phyloP scores from a whole-genome alignment of 2,888 invertebrate genomes.

The Monoplex corrugatus region DNA sequence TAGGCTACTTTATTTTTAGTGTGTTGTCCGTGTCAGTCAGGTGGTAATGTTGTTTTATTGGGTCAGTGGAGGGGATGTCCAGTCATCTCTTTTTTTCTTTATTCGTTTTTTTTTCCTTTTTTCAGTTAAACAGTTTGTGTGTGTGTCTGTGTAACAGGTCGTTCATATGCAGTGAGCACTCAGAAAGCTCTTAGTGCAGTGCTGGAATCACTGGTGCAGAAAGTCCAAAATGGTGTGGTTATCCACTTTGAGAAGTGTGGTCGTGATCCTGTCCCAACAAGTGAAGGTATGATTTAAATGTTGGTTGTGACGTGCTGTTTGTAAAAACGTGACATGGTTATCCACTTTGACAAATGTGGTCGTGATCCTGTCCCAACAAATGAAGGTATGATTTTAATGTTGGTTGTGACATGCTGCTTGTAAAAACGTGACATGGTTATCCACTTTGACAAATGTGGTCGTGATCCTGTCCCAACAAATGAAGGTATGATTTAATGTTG shows the following conservation, averaged over 20 bases:
- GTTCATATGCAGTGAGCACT: conserved; percentile 96
- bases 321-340: conserved; percentile 98
- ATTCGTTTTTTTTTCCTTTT: too few relatives aligned
- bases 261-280: conserved; percentile 85
- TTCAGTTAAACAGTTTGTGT: not conserved
- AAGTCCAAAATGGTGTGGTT: conserved; percentile 98
- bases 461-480: conserved; percentile 84
- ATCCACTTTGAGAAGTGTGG: conserved; percentile 98
- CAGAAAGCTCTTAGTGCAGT: conserved; percentile 97
- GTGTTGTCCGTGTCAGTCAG: too few relatives aligned
- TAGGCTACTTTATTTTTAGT: too few relatives aligned
- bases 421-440: conserved; percentile 98
- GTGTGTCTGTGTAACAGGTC: conserved; percentile 84
- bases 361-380: conserved; percentile 85
- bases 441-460: conserved; percentile 97
- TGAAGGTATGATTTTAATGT: too few relatives aligned
- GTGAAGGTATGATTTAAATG: too few relatives aligned
- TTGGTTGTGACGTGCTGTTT: too few relatives aligned
- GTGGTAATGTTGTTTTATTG: too few relatives aligned
- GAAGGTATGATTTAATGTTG: too few relatives aligned
- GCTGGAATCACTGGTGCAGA: conserved; percentile 97
- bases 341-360: conserved; percentile 97
- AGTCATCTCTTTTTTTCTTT: too few relatives aligned
- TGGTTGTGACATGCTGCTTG: too few relatives aligned
- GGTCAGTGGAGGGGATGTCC: too few relatives aligned